phyloP scores from a whole-genome alignment of 2,113 vertebrate species.

The Bufo gargarizans region DNA sequence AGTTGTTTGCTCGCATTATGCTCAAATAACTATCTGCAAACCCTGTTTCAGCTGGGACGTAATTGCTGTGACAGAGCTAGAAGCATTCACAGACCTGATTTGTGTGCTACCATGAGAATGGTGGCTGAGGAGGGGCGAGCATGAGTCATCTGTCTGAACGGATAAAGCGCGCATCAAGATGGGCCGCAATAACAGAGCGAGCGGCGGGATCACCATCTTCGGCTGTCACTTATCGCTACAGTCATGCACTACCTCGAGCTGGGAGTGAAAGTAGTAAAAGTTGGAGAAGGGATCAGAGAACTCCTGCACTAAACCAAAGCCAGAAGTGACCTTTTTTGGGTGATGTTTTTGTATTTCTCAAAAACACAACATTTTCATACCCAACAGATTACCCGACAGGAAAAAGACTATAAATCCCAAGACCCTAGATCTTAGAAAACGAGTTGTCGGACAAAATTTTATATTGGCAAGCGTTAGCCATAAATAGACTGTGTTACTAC shows the following conservation, averaged over 20 bases:
- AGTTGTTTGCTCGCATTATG: conserved; percentile 23
- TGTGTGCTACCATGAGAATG: conserved; percentile 13
- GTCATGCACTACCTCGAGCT: neutral
- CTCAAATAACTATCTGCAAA: neutral
- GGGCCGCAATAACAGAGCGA: neutral
- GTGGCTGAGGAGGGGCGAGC: conserved; percentile 24
- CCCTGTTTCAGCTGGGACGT: neutral
- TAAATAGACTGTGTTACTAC: too few relatives aligned
- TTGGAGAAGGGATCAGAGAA: neutral
- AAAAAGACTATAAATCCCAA: too few relatives aligned
- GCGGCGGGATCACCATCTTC: neutral
- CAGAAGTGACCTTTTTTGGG: neutral
- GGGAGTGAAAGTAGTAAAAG: neutral
- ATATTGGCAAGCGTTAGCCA: too few relatives aligned
- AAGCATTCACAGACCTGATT: conserved; percentile 28
- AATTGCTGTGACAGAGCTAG: conserved; percentile 53
- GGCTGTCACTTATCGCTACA: neutral
- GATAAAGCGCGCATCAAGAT: neutral
- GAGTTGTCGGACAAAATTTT: too few relatives aligned
- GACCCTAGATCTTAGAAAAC: too few relatives aligned
- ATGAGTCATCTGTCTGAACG: conserved; percentile 47
- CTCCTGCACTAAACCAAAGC: neutral
- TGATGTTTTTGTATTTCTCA: neutral
- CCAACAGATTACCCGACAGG: too few relatives aligned
- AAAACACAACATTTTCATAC: too few relatives aligned